Conservation (phyloP, 2,888 invertebrate species). For the Noctua comes region DNA sequence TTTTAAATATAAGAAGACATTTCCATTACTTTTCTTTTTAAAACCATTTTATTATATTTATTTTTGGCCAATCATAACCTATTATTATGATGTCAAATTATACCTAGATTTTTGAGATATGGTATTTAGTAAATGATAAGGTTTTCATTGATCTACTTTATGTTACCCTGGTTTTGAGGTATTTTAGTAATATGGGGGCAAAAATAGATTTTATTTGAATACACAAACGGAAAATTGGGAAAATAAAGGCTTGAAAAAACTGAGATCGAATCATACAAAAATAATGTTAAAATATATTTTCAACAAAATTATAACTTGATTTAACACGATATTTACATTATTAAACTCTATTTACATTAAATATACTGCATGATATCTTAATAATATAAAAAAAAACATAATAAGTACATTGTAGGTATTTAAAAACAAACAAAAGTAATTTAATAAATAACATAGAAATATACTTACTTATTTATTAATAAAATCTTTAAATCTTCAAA, state of each 20-base stretch:
- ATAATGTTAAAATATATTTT: slow-evolving; percentile 47
- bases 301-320: slow-evolving; percentile 30
- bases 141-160: neutral
- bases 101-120: neutral
- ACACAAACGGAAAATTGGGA: neutral
- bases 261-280: slow-evolving; percentile 33
- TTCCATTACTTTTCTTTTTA: neutral
- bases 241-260: slow-evolving; percentile 5
- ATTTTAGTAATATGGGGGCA: neutral
- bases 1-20: neutral
- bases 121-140: neutral
- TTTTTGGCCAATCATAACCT: neutral
- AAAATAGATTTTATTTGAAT: neutral
- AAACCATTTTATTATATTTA: neutral
- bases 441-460: slow-evolving; percentile 17
- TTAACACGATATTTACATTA: slow-evolving; percentile 37
- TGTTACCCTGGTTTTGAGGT: neutral
- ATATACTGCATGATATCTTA: slow-evolving; percentile 6
- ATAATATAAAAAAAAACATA: neutral
- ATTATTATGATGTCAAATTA: neutral
- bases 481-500: slow-evolving; percentile 23
- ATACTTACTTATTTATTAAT: slow-evolving; percentile 15
- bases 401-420: slow-evolving; percentile 24
- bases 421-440: neutral
- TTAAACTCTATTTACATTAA: slow-evolving; percentile 28